These are phyloP conservation scores for Orthochromis malagaraziensis DNA, from an alignment of 2,113 vertebrate genomes.

Conservation along the genomic window DNA sequence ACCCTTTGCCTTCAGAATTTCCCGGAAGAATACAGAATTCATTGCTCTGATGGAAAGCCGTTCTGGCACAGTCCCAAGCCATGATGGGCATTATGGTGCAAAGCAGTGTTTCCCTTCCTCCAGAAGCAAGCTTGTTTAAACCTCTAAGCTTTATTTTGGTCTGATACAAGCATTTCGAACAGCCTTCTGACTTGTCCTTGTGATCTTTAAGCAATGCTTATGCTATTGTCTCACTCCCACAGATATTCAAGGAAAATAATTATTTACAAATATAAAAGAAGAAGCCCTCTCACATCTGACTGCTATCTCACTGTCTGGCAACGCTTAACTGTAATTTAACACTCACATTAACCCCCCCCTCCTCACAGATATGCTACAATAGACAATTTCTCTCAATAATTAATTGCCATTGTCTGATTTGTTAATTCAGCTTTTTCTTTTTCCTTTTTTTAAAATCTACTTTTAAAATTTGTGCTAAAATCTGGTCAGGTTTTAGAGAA, in stretches of 20 bases:
- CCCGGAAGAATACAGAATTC: background rate
- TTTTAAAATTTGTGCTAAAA: background rate
- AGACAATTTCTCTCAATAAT: background rate
- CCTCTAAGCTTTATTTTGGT: background rate
- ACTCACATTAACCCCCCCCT: background rate
- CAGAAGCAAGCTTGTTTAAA: background rate
- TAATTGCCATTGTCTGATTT: background rate
- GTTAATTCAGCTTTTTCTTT: background rate
- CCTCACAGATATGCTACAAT: background rate
- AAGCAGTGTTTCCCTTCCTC: background rate
- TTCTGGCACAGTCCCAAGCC: background rate
- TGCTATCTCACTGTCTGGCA: background rate
- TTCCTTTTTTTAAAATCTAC: background rate
- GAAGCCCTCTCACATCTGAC: background rate
- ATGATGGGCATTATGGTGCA: background rate
- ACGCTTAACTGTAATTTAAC: background rate
- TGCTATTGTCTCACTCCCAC: background rate
- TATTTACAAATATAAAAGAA: background rate
- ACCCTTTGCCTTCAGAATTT: background rate
- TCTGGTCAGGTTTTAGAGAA: background rate
- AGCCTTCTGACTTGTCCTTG: background rate
- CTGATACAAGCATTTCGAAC: background rate
- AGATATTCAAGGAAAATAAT: background rate
- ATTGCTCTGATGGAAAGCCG: background rate
- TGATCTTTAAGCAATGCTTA: background rate